Conservation (phyloP, 2,113 vertebrate species). For the Antechinus flavipes region DNA sequence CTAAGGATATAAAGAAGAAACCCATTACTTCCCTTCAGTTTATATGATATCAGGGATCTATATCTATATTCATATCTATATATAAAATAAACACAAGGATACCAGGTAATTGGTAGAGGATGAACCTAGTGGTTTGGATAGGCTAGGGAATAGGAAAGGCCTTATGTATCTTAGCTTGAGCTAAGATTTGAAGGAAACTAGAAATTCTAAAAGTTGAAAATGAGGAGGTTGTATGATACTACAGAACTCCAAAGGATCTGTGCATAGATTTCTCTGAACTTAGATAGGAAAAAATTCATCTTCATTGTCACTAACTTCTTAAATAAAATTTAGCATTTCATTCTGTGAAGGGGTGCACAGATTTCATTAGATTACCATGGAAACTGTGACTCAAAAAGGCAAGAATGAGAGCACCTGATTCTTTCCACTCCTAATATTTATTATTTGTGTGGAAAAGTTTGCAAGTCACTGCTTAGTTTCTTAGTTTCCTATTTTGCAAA, state of each 20-base stretch:
- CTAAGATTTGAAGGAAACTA: background rate
- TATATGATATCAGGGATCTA: background rate
- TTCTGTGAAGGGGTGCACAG: background rate
- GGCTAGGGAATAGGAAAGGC: background rate
- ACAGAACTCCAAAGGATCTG: background rate
- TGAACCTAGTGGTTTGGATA: background rate
- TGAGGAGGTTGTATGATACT: background rate
- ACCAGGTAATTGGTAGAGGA: background rate
- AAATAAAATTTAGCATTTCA: background rate
- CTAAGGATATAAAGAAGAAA: background rate
- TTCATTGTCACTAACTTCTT: background rate
- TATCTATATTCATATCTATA: background rate
- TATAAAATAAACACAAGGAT: background rate
- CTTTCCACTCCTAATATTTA: background rate
- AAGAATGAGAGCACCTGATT: background rate
- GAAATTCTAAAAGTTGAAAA: background rate
- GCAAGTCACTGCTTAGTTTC: background rate
- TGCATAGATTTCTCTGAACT: background rate
- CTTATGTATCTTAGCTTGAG: background rate
- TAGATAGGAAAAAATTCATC: background rate
- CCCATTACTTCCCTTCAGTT: background rate
- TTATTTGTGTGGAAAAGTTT: background rate
- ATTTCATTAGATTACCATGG: background rate
- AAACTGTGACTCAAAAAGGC: background rate
- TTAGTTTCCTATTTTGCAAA: background rate